These are phyloP conservation scores for Gallinago undulata DNA, from an alignment of 2,113 vertebrate genomes.

Conservation along the genomic window DNA sequence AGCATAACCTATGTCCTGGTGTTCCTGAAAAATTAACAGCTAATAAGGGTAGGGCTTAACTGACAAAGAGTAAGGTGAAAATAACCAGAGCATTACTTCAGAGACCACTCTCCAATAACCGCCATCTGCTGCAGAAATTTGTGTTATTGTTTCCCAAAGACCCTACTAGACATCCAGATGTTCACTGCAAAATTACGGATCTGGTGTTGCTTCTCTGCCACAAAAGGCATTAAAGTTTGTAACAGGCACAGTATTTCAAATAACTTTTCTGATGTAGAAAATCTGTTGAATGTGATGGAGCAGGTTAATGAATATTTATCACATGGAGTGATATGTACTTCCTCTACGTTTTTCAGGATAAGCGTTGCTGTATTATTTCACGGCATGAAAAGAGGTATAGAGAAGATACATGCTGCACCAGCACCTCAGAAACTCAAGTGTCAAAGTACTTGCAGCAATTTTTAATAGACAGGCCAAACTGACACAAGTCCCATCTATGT, in stretches of 20 bases:
- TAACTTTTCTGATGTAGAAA: not conserved
- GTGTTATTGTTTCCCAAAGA: not conserved
- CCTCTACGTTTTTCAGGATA: not conserved
- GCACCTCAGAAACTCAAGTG: not conserved
- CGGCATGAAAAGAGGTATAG: not conserved
- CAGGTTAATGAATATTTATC: not conserved
- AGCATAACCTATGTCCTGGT: not conserved
- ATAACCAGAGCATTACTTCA: not conserved
- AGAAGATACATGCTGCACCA: not conserved
- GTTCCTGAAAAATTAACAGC: not conserved
- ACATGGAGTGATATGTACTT: rapidly evolving
- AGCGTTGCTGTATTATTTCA: not conserved
- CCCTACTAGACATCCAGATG: not conserved
- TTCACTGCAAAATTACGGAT: not conserved
- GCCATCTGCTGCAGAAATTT: not conserved
- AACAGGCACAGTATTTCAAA: not conserved
- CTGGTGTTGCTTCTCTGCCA: not conserved
- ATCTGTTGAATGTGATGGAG: not conserved
- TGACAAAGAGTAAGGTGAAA: not conserved
- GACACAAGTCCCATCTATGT: not conserved
- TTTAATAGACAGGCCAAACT: not conserved
- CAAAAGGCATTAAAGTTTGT: not conserved
- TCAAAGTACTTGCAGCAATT: rapidly evolving
- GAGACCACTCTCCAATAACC: not conserved
- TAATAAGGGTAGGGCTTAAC: not conserved